These are phyloP conservation scores for Rhinella marina DNA, from an alignment of 2,797 vertebrate species.

Conservation along the genomic window DNA sequence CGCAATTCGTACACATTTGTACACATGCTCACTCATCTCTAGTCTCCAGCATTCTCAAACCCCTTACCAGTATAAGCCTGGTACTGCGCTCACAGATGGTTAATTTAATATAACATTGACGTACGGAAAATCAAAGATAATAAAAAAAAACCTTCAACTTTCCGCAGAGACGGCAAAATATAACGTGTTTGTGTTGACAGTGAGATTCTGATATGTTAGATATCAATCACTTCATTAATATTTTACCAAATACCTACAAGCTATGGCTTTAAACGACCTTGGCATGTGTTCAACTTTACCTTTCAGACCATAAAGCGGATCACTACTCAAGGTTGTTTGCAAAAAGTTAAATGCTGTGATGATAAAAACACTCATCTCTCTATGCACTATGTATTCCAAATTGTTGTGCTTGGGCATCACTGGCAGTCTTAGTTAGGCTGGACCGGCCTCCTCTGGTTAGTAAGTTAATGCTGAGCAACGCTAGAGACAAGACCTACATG, in stretches of 20 bases:
- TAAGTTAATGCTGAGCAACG: too few species aligned
- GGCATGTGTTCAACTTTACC: not conserved
- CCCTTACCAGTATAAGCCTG: not conserved
- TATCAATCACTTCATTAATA: slow-evolving; percentile 36
- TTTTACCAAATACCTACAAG: slow-evolving; percentile 17
- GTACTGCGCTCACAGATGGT: not conserved
- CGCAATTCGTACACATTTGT: too few species aligned
- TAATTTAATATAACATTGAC: not conserved
- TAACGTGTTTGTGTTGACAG: not conserved
- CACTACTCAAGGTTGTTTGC: too few species aligned
- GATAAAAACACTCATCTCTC: too few species aligned
- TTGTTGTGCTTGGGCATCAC: too few species aligned
- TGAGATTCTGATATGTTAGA: slow-evolving; percentile 1
- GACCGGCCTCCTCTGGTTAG: too few species aligned
- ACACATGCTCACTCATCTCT: too few species aligned
- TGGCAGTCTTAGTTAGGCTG: too few species aligned
- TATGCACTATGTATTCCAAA: too few species aligned
- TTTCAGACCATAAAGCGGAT: not conserved
- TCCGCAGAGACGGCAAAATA: not conserved
- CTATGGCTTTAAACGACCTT: not conserved
- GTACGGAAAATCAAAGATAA: not conserved
- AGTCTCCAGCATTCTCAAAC: not conserved
- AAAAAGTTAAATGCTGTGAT: too few species aligned
- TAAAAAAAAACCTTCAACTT: not conserved
- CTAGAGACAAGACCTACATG: too few species aligned